Evolutionary conservation across 2,113 vertebrate species (phyloP).

Genomic region (Calyptomena viridis): DNA sequence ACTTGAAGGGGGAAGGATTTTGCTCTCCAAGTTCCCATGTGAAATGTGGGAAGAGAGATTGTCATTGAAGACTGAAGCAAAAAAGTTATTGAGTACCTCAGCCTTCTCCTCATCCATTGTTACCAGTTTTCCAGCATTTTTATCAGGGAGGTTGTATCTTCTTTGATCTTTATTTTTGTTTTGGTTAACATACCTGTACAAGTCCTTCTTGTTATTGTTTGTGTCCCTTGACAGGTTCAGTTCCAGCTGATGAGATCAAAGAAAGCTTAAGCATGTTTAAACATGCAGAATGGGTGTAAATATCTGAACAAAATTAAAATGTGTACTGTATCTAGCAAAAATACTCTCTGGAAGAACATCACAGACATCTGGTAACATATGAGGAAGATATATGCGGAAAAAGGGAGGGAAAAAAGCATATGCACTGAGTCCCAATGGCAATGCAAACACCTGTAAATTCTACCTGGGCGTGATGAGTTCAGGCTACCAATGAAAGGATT

Average conservation of each 20-base stretch:
- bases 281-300: neutral
- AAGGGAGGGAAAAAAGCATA: rapidly evolving
- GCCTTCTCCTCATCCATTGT: neutral
- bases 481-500: neutral
- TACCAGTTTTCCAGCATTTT: neutral
- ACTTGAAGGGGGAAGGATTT: neutral
- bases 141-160: neutral
- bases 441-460: neutral
- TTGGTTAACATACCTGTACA: neutral
- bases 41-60: neutral
- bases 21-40: too few species aligned
- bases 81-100: neutral
- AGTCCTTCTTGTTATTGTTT: neutral
- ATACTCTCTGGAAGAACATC: neutral
- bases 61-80: neutral
- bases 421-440: neutral
- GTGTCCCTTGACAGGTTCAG: neutral
- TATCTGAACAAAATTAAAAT: neutral
- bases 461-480: neutral
- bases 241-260: neutral
- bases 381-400: neutral
- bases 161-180: neutral
- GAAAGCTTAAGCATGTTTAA: neutral
- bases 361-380: neutral
- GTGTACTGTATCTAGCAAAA: neutral